Evolutionary conservation across 1,140 invertebrate species (phyloP).

Genomic region (Pseudomyrmex cubaensis): DNA sequence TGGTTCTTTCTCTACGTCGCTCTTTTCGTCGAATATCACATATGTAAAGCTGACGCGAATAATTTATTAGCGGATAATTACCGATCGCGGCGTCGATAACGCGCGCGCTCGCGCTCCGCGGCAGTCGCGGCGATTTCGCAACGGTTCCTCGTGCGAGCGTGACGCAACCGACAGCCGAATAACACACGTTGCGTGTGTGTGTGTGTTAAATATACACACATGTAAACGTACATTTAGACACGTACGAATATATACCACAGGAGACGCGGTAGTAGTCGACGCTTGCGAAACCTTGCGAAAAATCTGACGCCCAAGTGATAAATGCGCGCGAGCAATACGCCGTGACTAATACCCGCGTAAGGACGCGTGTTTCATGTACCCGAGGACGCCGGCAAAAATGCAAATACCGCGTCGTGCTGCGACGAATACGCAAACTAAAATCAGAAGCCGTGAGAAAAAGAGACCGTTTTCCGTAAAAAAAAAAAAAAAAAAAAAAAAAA

Average conservation of each 20-base stretch:
- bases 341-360: slow-evolving; percentile 14
- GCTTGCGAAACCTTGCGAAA: slow-evolving; percentile 36
- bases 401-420: neutral
- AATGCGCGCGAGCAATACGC: neutral
- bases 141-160: slow-evolving; percentile 45
- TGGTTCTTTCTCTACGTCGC: slow-evolving; percentile 12
- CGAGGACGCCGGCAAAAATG: neutral
- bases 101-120: neutral
- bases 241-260: neutral
- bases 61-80: slow-evolving; percentile 66
- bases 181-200: slow-evolving; percentile 1
- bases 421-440: neutral
- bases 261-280: slow-evolving; percentile 16
- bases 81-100: slow-evolving; percentile 62
- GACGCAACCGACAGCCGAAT: slow-evolving; percentile 54
- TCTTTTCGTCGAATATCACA: slow-evolving; percentile 40
- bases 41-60: slow-evolving; percentile 21
- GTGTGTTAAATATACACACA: no score
- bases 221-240: neutral
- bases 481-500: no score
- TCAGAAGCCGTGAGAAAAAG: neutral
- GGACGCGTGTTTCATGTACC: neutral
- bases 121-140: slow-evolving; percentile 41
- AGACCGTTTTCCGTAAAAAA: neutral
- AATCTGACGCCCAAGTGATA: slow-evolving; percentile 1